Conservation (phyloP, 2,797 vertebrate species). For the Cygnus olor region DNA sequence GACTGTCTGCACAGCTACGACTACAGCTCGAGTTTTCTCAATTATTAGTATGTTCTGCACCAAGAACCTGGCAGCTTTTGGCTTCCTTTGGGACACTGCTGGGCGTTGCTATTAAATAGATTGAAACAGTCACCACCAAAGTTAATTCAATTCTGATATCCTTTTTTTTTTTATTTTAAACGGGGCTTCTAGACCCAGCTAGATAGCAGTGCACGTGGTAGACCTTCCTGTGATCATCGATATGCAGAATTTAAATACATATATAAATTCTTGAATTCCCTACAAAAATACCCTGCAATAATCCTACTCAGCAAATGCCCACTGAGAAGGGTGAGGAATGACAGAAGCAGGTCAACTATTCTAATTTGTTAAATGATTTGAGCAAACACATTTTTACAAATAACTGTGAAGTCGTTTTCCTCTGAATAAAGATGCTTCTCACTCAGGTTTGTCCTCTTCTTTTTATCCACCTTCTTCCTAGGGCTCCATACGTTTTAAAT, state of each 20-base stretch:
- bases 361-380: neutral
- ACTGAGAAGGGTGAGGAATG: neutral
- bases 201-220: neutral
- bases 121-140: neutral
- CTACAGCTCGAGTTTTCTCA: neutral
- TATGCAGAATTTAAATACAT: neutral
- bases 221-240: fast-evolving
- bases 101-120: neutral
- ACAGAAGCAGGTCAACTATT: neutral
- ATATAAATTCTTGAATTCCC: neutral
- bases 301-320: neutral
- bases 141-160: neutral
- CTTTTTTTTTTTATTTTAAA: neutral
- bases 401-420: neutral
- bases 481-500: neutral
- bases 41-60: neutral
- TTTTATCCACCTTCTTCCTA: neutral
- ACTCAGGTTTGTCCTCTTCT: neutral
- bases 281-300: neutral
- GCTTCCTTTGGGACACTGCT: neutral
- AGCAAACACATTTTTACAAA: neutral
- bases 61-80: neutral
- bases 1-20: neutral
- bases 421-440: neutral
- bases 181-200: neutral